Evolutionary conservation across 2,888 invertebrate species (phyloP).

Genomic region (Pteria penguin): DNA sequence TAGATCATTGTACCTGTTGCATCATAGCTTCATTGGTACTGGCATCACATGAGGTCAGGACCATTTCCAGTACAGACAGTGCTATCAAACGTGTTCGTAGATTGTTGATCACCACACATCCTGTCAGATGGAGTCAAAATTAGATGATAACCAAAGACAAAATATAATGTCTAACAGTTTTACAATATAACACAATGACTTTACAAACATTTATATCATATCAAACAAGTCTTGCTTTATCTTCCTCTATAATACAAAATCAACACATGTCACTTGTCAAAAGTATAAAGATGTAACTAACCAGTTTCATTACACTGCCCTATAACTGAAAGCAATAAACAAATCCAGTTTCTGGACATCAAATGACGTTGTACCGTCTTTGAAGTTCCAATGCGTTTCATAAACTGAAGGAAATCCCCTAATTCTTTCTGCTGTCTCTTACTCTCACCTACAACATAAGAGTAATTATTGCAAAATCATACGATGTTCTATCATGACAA

Average conservation of each 20-base stretch:
- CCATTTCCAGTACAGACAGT: conserved; percentile 82
- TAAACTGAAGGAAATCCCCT: conserved; percentile 83
- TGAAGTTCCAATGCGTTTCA: conserved; percentile 82
- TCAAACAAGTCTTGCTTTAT: no score
- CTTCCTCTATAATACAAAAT: no score
- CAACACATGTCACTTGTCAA: no score
- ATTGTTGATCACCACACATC: conserved; percentile 80
- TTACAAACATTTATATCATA: no score
- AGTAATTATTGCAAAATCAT: no score
- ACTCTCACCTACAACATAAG: conserved; percentile 1
- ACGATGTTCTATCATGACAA: no score
- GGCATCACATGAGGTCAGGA: conserved; percentile 81
- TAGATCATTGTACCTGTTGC: conserved; percentile 80
- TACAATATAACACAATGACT: no score
- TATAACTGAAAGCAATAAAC: conserved; percentile 81
- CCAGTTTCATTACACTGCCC: conserved; percentile 49
- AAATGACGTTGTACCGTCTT: conserved; percentile 81
- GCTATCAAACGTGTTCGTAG: conserved; percentile 83
- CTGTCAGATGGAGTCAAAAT: no score
- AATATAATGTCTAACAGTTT: no score
- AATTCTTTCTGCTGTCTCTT: conserved; percentile 61
- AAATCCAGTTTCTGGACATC: conserved; percentile 82
- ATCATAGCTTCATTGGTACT: conserved; percentile 78
- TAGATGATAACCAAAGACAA: no score
- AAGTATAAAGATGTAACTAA: no score